Evolutionary conservation across 1,140 invertebrate genomes (phyloP), one percentile per base, ranked within the genome.

Genomic region (Ephestia elutella): DNA sequence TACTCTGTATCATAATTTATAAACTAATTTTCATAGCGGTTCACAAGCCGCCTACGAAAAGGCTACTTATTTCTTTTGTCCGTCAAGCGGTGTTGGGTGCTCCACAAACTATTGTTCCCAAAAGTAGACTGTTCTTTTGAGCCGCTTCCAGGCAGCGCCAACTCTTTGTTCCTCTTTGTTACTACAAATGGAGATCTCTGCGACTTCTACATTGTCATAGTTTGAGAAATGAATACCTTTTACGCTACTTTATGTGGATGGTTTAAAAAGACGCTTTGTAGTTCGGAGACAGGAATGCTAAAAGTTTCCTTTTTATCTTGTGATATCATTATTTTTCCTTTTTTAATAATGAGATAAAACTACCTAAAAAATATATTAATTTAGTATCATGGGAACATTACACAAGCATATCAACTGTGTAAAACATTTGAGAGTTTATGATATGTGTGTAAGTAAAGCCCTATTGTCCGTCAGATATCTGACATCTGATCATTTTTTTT

Each of bases 41-140:
- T 44, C 38, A 1, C 38, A 3, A 1, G 38, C 13, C n/a, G 38
- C 2, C n/a, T 4, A 25, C 50, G 11, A 53, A 53, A 53, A 53
- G 20, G 49, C 18, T 3, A n/a, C 50, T 50, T 5, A 25, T n/a
- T 5, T 53, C 50, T 25, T 50, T 53, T 53, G 50, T 53, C 13
- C 21, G 50, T 25, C 21, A 53, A 25, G 50, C 50, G 50, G 19
- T 21, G 11, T 21, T 53, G 50, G 19, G 20, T 25, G 50, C 50
- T 25, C 13, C 13, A 53, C 20, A 53, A 53, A 25, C 50, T 53
- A 53, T 53, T 53, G 50, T 53, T 25, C 28, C 50, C 19, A 15
- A 50, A 53, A 53, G 50, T 50, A 50, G 18, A 20, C 19, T n/a
- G n/a, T 44, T n/a, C 38, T 44, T 44, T 44, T 15, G n/a, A 44